These are phyloP conservation scores for Tenthredo mesomela DNA, from an alignment of 2,888 invertebrate species.

Conservation along the genomic window DNA sequence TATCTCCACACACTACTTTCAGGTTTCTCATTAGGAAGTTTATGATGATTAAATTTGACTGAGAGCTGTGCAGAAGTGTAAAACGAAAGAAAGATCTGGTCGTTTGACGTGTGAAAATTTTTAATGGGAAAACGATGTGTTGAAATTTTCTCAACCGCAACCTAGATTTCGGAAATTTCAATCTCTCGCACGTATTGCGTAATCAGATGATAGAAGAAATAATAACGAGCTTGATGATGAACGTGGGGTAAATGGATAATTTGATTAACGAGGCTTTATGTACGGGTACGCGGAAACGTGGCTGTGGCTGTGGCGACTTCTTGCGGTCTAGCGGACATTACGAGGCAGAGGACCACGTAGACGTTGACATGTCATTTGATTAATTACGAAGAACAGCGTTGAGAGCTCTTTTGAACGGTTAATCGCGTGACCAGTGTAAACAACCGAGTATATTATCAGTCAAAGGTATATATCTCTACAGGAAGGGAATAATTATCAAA, in stretches of 20 bases:
- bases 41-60: background rate
- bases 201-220: background rate
- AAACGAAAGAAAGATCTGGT: background rate
- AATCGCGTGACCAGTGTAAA: conserved; percentile 44
- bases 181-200: background rate
- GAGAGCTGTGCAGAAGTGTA: background rate
- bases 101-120: background rate
- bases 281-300: background rate
- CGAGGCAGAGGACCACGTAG: conserved; percentile 18
- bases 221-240: background rate
- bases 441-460: background rate
- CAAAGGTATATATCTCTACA: conserved; percentile 5
- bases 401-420: conserved; percentile 44
- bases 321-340: conserved; percentile 11
- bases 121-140: background rate
- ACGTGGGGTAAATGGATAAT: background rate
- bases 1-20: background rate
- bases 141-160: background rate
- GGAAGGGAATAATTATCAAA: background rate
- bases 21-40: background rate
- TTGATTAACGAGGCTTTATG: conserved; percentile 26
- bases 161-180: background rate
- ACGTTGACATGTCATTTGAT: conserved; percentile 41
- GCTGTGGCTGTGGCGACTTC: background rate
- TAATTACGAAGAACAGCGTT: conserved; percentile 20